Base-by-base conservation (phyloP, 2,797 vertebrate species). In the Vespertilio murinus region DNA sequence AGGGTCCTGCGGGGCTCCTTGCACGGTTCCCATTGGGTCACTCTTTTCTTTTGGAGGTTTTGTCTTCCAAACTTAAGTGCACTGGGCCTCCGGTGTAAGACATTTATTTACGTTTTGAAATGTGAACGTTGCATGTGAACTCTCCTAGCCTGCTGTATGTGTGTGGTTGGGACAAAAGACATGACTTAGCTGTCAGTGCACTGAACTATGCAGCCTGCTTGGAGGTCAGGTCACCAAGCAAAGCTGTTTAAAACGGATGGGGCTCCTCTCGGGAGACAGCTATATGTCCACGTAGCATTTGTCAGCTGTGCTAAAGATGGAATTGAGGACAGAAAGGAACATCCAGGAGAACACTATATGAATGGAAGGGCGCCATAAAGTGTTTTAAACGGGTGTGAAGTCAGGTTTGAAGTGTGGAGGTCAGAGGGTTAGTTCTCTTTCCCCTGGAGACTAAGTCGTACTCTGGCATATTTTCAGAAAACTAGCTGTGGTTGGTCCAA, bases 91-190 rank as follows among this genome's bases (percentile, higher is more conserved):
- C 54, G 75, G 90, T 94, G 83, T 96, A 33, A 98, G 96, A 93
- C 52, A 90, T 96, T 97, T 97, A 95, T 97, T 98, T 97, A 94
- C 7, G 30, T 88, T 88, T 86, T 96, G 96, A 97, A 97, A 97
- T 94, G 64, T 0, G 23, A 97, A 86, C 22, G 3, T 94, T 94
- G 23, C n/a, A 5, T 28, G 81, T 96, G 96, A 95, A 56, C 93
- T 93, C 92, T 94, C 87, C 93, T 96, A 75, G 61, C 95, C 78
- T 93, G 94, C 79, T 93, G 64, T 59, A 71, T 88, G 61, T n/a
- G 87, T 96, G 87, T 95, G 5, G 30, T 81, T 75, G 56, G 96
- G 95, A 96, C 91, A 95, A 94, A 97, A 93, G 79, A 86, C 54
- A 93, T 70, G 35, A 28, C 86, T 94, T 80, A 95, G 52, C 90